Evolutionary conservation across 2,113 vertebrate genomes (phyloP).

Genomic region (Cynopterus brachyotis): DNA sequence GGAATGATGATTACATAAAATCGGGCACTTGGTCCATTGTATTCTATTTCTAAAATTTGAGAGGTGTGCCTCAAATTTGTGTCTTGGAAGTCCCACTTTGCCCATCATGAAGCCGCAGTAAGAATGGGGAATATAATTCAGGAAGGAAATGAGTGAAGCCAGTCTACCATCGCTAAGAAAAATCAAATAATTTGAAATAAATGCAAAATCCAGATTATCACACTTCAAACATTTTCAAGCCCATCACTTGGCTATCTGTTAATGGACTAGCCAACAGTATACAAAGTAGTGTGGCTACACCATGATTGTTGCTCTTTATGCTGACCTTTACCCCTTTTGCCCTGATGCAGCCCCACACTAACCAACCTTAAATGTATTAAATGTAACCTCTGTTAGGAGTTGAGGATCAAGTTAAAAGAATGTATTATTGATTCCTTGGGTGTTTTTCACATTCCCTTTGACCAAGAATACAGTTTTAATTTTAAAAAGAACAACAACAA

Average conservation of each 20-base stretch:
- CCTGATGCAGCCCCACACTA: not conserved
- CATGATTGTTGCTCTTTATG: not conserved
- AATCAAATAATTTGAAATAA: not conserved
- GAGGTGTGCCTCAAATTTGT: not conserved
- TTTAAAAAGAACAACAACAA: not conserved
- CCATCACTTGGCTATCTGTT: not conserved
- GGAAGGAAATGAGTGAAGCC: not conserved
- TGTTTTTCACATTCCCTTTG: constrained; percentile 11
- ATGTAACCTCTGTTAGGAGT: not conserved
- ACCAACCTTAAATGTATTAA: not conserved
- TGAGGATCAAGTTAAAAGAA: constrained; percentile 16
- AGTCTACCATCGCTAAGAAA: not conserved
- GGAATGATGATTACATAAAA: not conserved
- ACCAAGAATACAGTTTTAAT: not conserved
- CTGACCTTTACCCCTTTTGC: not conserved
- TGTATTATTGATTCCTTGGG: not conserved
- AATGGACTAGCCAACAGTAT: not conserved
- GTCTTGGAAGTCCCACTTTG: not conserved
- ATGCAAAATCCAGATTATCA: not conserved
- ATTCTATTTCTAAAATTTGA: not conserved
- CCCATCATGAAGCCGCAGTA: not conserved
- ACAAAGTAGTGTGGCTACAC: not conserved
- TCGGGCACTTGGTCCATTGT: not conserved
- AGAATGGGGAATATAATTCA: not conserved
- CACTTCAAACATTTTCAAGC: not conserved